A percentile compares a stretch with the other conserved stretches of the same genome.
These are phyloP conservation scores for Chaunax sp. DNA, from an alignment of 2,797 vertebrate species.

Conservation along the genomic window DNA sequence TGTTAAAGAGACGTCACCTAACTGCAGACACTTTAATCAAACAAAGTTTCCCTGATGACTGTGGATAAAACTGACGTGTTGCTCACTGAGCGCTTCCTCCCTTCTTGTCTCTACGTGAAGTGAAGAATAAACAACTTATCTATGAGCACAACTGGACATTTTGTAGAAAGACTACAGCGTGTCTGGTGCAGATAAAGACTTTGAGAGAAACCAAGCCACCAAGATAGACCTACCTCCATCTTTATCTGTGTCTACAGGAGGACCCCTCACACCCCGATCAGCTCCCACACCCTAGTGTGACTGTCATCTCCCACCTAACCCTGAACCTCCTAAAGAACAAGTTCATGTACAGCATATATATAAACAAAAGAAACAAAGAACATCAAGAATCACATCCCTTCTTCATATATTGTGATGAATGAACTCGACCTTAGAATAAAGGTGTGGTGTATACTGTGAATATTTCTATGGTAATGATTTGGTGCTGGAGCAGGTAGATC, in stretches of 20 bases:
- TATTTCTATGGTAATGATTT: constrained; percentile 39
- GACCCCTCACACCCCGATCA: constrained; percentile 52
- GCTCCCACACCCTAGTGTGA: constrained; percentile 75
- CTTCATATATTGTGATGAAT: constrained; percentile 43
- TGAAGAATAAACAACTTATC: constrained; percentile 53
- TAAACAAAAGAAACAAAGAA: background rate
- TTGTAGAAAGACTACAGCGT: constrained; percentile 53
- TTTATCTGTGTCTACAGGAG: constrained; percentile 79
- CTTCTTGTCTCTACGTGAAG: background rate
- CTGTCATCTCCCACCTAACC: constrained; percentile 32
- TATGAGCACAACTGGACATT: constrained; percentile 41
- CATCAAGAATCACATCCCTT: background rate
- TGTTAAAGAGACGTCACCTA: background rate
- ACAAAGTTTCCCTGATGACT: background rate
- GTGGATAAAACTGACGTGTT: background rate
- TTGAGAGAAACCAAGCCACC: constrained; percentile 51
- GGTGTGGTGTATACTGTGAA: constrained; percentile 11
- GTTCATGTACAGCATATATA: background rate
- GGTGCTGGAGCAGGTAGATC: constrained; percentile 30
- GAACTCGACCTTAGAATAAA: constrained; percentile 35
- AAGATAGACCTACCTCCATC: constrained; percentile 70
- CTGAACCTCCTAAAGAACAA: background rate
- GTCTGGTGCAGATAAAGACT: constrained; percentile 76
- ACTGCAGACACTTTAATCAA: constrained; percentile 19
- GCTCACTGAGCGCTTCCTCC: constrained; percentile 2